Percentiles rank a stretch among this genome's conserved stretches.
Evolutionary conservation across 2,888 invertebrate species (phyloP).

Genomic region (Oscheius onirici): DNA sequence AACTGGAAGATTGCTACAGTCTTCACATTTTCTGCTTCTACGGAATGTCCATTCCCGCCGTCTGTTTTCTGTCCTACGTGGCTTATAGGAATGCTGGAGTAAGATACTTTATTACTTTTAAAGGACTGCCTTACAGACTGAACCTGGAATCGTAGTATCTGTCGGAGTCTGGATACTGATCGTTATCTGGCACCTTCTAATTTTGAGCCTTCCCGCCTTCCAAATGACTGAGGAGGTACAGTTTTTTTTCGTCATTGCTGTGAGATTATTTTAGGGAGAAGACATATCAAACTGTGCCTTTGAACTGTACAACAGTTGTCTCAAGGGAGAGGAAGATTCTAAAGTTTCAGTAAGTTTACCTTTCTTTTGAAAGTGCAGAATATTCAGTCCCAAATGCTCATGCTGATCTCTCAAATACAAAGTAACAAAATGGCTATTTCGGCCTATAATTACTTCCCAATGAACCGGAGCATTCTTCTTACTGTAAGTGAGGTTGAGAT

Average conservation of each 20-base stretch:
- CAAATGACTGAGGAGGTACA: constrained; percentile 6
- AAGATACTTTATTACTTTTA: no score
- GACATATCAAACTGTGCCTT: not conserved
- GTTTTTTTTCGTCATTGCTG: not conserved
- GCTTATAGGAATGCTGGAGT: constrained; percentile 9
- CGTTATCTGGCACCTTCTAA: not conserved
- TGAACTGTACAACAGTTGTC: not conserved
- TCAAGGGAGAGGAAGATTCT: constrained; percentile 13
- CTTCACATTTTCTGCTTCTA: constrained; percentile 7
- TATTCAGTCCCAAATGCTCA: constrained; percentile 10
- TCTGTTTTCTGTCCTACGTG: constrained; percentile 17
- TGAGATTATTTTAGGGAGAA: not conserved
- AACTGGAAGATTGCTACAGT: constrained; percentile 1
- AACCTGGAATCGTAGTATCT: not conserved
- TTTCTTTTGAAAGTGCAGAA: not conserved
- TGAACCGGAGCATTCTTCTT: constrained; percentile 48
- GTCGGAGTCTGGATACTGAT: not conserved
- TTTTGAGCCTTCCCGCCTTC: constrained; percentile 9
- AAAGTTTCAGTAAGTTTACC: not conserved
- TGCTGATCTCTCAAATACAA: constrained; percentile 15
- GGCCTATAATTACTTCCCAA: constrained; percentile 51
- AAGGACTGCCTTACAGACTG: not conserved
- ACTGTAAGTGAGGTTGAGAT: constrained; percentile 33
- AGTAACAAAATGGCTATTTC: constrained; percentile 45
- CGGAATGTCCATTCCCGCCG: not conserved